Percentiles rank a stretch among this genome's conserved stretches.
Conservation (phyloP, 1,140 invertebrate genomes). For the Holcopasites calliopsidis region DNA sequence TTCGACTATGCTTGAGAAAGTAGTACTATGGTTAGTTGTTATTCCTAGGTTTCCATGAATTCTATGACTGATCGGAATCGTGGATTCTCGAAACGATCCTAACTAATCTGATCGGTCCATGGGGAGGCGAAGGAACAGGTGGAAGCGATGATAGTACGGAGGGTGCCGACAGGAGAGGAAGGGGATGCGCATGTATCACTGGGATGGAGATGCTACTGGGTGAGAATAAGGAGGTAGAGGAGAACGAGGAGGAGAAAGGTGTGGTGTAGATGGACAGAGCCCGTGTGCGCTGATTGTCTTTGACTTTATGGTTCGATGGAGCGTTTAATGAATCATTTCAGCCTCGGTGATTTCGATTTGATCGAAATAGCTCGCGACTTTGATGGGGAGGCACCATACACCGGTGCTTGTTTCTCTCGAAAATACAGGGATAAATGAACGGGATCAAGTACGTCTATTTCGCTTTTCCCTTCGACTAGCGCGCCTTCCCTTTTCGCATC, state of each 20-base stretch:
- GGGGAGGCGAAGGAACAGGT: too few species aligned
- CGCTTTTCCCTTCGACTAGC: not conserved
- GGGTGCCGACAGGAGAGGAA: not conserved
- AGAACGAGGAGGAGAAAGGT: not conserved
- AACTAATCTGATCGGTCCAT: too few species aligned
- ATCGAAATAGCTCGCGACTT: conserved; percentile 50
- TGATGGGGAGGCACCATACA: not conserved
- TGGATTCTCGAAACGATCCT: too few species aligned
- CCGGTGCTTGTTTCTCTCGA: not conserved
- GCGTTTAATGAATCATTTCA: conserved; percentile 69
- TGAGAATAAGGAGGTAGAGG: not conserved
- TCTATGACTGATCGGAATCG: too few species aligned
- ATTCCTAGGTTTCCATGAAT: too few species aligned
- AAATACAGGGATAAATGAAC: not conserved
- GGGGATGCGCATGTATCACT: not conserved
- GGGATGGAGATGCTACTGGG: too few species aligned
- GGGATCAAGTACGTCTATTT: not conserved
- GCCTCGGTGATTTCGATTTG: conserved; percentile 59
- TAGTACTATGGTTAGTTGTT: too few species aligned
- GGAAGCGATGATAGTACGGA: too few species aligned
- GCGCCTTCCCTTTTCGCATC: too few species aligned
- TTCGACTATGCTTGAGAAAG: too few species aligned
- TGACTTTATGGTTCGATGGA: conserved; percentile 76
- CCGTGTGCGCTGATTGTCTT: conserved; percentile 65
- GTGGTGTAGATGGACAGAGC: not conserved